Evolutionary conservation across 1,140 invertebrate species (phyloP).

Genomic region (Apis cerana): DNA sequence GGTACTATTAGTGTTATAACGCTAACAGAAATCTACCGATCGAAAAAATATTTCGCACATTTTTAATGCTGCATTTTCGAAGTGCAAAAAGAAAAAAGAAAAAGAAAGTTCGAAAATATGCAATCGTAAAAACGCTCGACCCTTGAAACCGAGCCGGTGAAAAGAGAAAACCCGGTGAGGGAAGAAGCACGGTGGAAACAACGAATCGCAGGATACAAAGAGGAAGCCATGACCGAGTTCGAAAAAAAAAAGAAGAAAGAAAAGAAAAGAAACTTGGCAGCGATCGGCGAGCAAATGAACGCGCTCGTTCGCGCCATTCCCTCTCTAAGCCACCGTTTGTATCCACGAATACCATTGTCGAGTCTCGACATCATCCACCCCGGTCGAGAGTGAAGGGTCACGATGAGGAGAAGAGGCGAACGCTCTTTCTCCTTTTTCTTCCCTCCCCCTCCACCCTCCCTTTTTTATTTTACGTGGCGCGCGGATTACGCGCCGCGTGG

Average conservation of each 20-base stretch:
- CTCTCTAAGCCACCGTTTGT: conserved; percentile 35
- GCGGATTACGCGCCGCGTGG: conserved; percentile 26
- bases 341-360: conserved; percentile 48
- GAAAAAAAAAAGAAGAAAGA: conserved; percentile 7
- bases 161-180: background rate
- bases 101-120: background rate
- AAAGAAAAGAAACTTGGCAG: conserved; percentile 4
- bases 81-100: no score
- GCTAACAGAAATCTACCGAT: no score
- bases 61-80: background rate
- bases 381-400: conserved; percentile 33
- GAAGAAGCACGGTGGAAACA: background rate
- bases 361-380: background rate
- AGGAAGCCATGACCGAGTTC: conserved; percentile 31
- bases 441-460: accelerated
- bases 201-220: background rate
- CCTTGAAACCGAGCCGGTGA: background rate
- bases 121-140: background rate
- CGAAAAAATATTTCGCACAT: no score
- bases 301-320: conserved; percentile 20
- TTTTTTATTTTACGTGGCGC: background rate
- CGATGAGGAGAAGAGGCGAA: background rate
- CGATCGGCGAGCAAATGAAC: conserved; percentile 42
- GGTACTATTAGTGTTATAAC: no score
- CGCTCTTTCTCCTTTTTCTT: conserved; percentile 14